Evolutionary conservation across 2,797 vertebrate genomes (phyloP), one percentile per base, ranked within the genome.

Genomic region (Poecilia wingei): DNA sequence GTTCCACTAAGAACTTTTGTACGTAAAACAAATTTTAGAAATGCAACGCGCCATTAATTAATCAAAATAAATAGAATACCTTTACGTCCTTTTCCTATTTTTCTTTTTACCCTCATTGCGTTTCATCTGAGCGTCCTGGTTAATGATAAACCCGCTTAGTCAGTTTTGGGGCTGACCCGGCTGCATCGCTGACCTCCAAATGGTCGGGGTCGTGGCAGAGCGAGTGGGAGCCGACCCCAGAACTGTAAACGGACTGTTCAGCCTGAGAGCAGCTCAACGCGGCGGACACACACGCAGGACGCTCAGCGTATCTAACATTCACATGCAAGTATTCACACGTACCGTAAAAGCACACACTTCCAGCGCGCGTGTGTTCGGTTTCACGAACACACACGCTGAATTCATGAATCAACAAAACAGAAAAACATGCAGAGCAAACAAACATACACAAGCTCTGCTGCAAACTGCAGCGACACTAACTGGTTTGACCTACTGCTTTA

Each of bases 161-260:
- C 85, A 77, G 87, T 92, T 88, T 88, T 86, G 14, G 7, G 77
- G 81, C 80, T 78, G 92, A 90, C 92, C 90, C 9, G 78, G 45
- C 88, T 84, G 90, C 91, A 85, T 88, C 85, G 89, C 90, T 89
- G 89, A 88, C 88, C 64, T 75, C 79, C 89, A 53, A 90, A 79
- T 53, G 73, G 82, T 79, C 41, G 51, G 57, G 92, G 91, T 94
- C 88, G 92, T 51, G 82, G 82, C 82, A 78, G 86, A 90, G 86
- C 79, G 83, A 89, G 81, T 82, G 83, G 82, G 76, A 84, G 88
- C 75, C 66, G 87, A 93, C 87, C 89, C 89, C 83, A 85, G 76
- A 90, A 91, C 92, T 92, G 92, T 92, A 91, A 91, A 92, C 85
- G 93, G 91, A 79, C 87, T 86, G 91, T 92, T 90, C 83, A 79